Evolutionary conservation across 2,113 vertebrate genomes (phyloP), one percentile per base, ranked within the genome.

Genomic region (Haemorhous mexicanus): DNA sequence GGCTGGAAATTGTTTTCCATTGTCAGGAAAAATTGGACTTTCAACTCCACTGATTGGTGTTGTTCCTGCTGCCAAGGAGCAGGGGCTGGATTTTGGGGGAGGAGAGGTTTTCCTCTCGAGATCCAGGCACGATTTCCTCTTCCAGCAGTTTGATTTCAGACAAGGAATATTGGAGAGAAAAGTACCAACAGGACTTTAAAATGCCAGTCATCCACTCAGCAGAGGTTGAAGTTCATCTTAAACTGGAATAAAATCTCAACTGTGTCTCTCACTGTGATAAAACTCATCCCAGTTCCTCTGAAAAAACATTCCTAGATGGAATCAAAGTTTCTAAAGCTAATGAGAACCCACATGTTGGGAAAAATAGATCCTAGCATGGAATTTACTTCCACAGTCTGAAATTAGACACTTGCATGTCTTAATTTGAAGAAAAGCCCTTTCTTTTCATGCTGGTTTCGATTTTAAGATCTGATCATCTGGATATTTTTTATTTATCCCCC

Each of bases 21-120:
- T 89, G 39, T 63, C 55, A 13, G 77, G 74, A 10, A 78, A 85
- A 89, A 56, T 87, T 21, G 90, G 78, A 41, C 67, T 94, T 75
- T 52, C 32, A 55, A 20, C 70, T 62, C 52, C 3, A 1, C 16
- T 82, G 77, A 11, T 35, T 22, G 84, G 69, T 50, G 67, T 2
- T 26, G 19, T 10, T 37, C 35, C 74, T 21, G 62, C 84, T 91
- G 95, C 90, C 90, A 83, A 52, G 74, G 63, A 72, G 75, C 55
- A 10, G 73, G 61, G 56, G 63, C 19, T 58, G 63, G 11, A 5
- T 62, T 49, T 30, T 23, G 49, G 27, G 21, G 39, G 18, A 68
- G 85, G n/a, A n/a, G 37, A 24, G 0, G 5, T 69, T 87, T 87
- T 33, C 28, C 44, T 72, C 75, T 72, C 0, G 2, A 84, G 68